These are phyloP conservation scores for Smithornis capensis DNA, from an alignment of 2,113 vertebrate species.

Conservation along the genomic window DNA sequence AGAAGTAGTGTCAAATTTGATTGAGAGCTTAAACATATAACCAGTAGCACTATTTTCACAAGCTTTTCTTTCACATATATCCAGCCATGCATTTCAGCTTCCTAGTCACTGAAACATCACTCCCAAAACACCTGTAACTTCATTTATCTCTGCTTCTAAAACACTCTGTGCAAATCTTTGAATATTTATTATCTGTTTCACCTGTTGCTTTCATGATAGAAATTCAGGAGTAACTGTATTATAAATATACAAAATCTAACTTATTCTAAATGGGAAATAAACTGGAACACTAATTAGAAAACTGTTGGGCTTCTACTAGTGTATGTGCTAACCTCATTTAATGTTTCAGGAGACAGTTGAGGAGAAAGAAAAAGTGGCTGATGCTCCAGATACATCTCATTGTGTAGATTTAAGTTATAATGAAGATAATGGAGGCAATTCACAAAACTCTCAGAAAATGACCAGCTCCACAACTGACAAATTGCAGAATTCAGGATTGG, in stretches of 20 bases:
- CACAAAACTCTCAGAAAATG: neutral
- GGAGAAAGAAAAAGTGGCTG: neutral
- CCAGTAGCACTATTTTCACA: neutral
- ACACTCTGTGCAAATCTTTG: neutral
- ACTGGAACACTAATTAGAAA: neutral
- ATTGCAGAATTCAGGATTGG: neutral
- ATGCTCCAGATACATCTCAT: neutral
- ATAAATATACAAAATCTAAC: neutral
- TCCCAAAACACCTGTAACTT: neutral
- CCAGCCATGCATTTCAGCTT: neutral
- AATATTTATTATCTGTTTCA: neutral
- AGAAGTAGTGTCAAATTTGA: neutral
- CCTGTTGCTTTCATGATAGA: neutral
- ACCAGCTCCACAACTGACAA: neutral
- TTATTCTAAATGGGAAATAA: neutral
- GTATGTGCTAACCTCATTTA: neutral
- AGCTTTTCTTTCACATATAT: neutral
- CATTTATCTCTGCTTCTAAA: neutral
- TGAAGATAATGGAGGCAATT: neutral
- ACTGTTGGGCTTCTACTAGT: neutral
- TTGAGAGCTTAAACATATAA: neutral
- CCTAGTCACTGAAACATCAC: neutral
- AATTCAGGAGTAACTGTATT: neutral
- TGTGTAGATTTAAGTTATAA: slow-evolving; percentile 16
- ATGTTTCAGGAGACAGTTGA: slow-evolving; percentile 52